Conservation (phyloP, 2,888 invertebrate genomes). For the Cantharis rufa region DNA sequence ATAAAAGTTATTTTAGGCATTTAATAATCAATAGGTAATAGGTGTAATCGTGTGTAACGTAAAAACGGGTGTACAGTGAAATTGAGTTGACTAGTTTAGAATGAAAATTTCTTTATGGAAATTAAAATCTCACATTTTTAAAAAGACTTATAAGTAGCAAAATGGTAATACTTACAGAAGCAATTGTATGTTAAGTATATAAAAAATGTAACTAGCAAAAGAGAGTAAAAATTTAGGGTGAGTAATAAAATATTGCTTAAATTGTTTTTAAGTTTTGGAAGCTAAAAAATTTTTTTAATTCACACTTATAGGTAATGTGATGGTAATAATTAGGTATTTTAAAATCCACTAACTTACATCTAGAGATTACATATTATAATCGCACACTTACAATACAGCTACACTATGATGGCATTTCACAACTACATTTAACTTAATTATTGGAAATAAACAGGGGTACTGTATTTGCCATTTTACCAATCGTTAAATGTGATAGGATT, state of each 20-base stretch:
- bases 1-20: neutral
- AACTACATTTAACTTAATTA: constrained; percentile 47
- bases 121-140: neutral
- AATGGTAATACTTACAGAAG: neutral
- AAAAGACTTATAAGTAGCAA: neutral
- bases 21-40: neutral
- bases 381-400: constrained; percentile 51
- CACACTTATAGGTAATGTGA: constrained; percentile 13
- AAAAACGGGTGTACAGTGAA: neutral
- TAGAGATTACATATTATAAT: constrained; percentile 24
- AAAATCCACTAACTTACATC: constrained; percentile 28
- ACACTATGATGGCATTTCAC: constrained; percentile 53
- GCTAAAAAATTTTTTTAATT: constrained; percentile 26
- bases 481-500: constrained; percentile 14
- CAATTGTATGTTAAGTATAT: neutral
- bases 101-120: neutral
- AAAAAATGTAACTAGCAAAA: neutral
- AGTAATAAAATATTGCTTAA: constrained; percentile 30
- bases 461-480: constrained; percentile 10
- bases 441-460: constrained; percentile 6
- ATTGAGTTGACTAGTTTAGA: neutral
- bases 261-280: constrained; percentile 22
- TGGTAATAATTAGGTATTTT: constrained; percentile 14
- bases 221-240: constrained; percentile 1
- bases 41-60: neutral